A percentile compares a stretch with the other conserved stretches of the same genome.
Conservation (phyloP, 2,888 invertebrate genomes). For the Eumerus sabulonum region DNA sequence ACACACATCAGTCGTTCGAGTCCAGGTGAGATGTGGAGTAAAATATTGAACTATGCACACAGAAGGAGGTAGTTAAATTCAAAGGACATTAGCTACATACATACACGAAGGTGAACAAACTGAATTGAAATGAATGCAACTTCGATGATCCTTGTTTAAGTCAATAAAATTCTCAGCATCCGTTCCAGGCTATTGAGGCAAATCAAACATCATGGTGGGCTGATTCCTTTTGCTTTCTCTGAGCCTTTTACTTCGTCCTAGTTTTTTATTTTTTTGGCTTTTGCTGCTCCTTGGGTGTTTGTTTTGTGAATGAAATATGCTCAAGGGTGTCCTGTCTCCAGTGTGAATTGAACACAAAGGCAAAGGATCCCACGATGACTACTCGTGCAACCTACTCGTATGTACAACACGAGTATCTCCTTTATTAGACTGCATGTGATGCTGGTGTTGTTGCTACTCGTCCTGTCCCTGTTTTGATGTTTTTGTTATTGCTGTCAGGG, state of each 20-base stretch:
- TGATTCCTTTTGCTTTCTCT: slow-evolving; percentile 21
- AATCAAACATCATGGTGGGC: slow-evolving; percentile 53
- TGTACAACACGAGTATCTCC: too few relatives aligned
- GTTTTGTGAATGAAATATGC: slow-evolving; percentile 42
- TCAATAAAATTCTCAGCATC: slow-evolving; percentile 59
- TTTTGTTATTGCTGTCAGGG: too few relatives aligned
- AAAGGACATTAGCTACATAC: too few relatives aligned
- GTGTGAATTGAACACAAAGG: slow-evolving; percentile 35
- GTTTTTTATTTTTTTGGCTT: too few relatives aligned
- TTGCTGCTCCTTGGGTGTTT: slow-evolving; percentile 15
- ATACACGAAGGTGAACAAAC: slow-evolving; percentile 35
- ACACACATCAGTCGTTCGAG: neutral
- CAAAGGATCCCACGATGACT: slow-evolving; percentile 21
- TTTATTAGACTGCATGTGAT: slow-evolving; percentile 36
- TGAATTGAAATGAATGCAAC: slow-evolving; percentile 54
- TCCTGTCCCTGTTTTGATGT: slow-evolving; percentile 1
- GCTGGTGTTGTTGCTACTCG: neutral
- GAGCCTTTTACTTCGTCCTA: neutral
- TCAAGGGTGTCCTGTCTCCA: slow-evolving; percentile 6
- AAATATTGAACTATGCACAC: too few relatives aligned
- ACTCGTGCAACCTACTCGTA: slow-evolving; percentile 10
- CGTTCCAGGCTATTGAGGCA: slow-evolving; percentile 30
- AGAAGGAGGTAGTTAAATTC: too few relatives aligned
- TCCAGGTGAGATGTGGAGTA: too few relatives aligned
- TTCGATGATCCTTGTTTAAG: slow-evolving; percentile 66